A percentile compares a stretch with the other conserved stretches of the same genome.
Evolutionary conservation across 1,140 invertebrate species (phyloP).

Genomic region (Parasteatoda tepidariorum): DNA sequence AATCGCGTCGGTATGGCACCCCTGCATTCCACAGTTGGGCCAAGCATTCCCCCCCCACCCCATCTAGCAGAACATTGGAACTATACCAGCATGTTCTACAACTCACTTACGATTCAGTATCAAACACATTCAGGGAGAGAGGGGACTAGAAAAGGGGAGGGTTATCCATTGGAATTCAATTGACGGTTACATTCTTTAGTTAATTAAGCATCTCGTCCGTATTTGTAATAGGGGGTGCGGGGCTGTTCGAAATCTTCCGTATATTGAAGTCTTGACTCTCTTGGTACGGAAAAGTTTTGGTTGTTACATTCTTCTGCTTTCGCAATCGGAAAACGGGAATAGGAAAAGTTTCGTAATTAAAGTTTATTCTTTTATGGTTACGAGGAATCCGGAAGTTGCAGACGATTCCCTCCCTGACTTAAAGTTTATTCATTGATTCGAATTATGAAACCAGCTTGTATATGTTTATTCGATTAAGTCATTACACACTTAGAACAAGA

Average conservation of each 20-base stretch:
- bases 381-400: not conserved
- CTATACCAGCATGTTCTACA: not conserved
- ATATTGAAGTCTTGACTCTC: not conserved
- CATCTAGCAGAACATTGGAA: not conserved
- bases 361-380: not conserved
- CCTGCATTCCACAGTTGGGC: not conserved
- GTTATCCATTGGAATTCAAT: constrained; percentile 2
- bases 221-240: too few species aligned
- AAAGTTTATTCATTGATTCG: too few species aligned
- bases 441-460: too few species aligned
- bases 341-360: not conserved
- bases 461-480: too few species aligned
- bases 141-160: too few species aligned
- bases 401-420: not conserved
- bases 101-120: not conserved
- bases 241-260: not conserved
- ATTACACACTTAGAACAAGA: too few species aligned
- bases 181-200: constrained; percentile 1
- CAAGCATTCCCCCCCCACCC: not conserved
- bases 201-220: constrained; percentile 7
- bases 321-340: not conserved
- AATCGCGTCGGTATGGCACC: not conserved
- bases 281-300: not conserved
- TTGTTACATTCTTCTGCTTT: not conserved
- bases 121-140: not conserved